phyloP scores from a whole-genome alignment of 2,113 vertebrate species.

The Heterotis niloticus region DNA sequence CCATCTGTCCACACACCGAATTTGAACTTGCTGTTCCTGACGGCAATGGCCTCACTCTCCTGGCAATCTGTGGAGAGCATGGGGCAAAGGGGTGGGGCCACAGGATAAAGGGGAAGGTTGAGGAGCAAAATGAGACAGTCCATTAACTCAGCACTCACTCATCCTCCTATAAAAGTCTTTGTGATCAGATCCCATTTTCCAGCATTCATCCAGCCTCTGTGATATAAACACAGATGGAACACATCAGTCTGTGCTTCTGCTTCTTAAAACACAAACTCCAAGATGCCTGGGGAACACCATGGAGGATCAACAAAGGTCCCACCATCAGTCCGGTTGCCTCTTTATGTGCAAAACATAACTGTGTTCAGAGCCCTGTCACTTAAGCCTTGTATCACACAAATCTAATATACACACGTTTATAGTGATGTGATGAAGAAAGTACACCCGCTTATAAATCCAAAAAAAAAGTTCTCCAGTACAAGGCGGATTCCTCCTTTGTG shows the following conservation, averaged over 20 bases:
- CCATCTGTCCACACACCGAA: constrained; percentile 79
- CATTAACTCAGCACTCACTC: not conserved
- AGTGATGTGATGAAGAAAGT: no score
- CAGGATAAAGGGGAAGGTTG: not conserved
- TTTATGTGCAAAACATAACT: not conserved
- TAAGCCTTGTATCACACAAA: not conserved
- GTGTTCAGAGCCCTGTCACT: not conserved
- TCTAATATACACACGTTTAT: no score
- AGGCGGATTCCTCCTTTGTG: constrained; percentile 2
- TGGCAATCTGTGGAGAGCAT: constrained; percentile 63
- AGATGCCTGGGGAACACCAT: not conserved
- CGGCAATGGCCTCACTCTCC: constrained; percentile 66
- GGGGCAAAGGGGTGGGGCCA: not conserved
- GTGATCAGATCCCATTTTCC: not conserved
- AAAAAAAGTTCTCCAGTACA: not conserved
- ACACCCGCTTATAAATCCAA: no score
- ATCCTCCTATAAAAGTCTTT: not conserved
- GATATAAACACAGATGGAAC: not conserved
- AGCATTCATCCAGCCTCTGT: not conserved
- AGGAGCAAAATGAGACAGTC: not conserved
- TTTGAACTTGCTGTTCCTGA: constrained; percentile 80
- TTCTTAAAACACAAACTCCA: not conserved
- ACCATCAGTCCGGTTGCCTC: not conserved
- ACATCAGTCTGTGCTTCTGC: not conserved
- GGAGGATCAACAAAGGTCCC: not conserved